Evolutionary conservation across 2,797 vertebrate species (phyloP).

Genomic region (Hemibagrus guttatus): DNA sequence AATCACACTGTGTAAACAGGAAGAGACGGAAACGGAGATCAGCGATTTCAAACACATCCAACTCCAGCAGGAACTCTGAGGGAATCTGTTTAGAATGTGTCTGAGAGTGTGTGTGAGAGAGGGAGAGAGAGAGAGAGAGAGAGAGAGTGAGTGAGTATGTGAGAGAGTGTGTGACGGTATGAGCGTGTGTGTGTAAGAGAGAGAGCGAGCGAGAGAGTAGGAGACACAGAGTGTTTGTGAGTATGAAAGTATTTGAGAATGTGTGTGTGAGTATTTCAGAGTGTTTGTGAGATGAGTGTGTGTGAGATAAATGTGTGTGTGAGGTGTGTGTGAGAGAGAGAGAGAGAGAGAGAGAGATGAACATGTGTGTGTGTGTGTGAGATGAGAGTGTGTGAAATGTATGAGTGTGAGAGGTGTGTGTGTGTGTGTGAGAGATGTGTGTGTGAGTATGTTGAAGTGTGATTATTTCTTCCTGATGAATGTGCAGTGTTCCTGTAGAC

Average conservation of each 20-base stretch:
- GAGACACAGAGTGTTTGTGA: not conserved
- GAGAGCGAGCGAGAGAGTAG: too few relatives aligned
- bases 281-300: not conserved
- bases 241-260: not conserved
- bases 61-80: not conserved
- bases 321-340: too few relatives aligned
- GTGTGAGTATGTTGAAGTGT: not conserved
- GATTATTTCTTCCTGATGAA: not conserved
- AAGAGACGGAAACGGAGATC: not conserved
- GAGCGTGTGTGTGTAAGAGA: not conserved
- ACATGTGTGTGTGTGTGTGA: not conserved
- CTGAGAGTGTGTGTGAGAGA: not conserved
- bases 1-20: conserved; percentile 13
- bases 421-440: not conserved
- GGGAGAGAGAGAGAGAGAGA: not conserved
- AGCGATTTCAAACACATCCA: not conserved
- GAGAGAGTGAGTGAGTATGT: not conserved
- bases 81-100: not conserved
- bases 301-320: too few relatives aligned
- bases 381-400: not conserved
- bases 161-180: not conserved
- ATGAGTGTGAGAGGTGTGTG: not conserved
- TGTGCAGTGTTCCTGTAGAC: not conserved
- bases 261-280: not conserved
- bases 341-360: too few relatives aligned